A percentile compares a stretch with the other conserved stretches of the same genome.
phyloP scores from a whole-genome alignment of 1,140 invertebrate species.

The Holcopasites calliopsidis region DNA sequence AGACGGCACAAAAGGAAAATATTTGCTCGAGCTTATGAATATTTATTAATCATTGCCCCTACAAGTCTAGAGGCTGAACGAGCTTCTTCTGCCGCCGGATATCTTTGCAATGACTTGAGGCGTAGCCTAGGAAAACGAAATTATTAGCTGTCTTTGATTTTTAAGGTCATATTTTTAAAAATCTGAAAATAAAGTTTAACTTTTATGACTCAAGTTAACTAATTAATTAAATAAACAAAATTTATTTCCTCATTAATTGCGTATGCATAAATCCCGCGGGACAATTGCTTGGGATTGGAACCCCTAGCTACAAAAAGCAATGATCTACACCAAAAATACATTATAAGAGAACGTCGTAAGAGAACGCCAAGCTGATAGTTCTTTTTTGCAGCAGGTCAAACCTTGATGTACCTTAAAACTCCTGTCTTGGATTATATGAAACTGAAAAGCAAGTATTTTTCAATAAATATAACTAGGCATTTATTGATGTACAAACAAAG shows the following conservation, averaged over 20 bases:
- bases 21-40: slow-evolving; percentile 51
- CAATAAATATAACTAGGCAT: no score
- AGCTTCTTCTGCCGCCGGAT: slow-evolving; percentile 56
- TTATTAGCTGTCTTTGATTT: slow-evolving; percentile 39
- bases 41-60: slow-evolving; percentile 52
- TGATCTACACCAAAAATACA: no score
- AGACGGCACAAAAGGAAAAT: slow-evolving; percentile 50
- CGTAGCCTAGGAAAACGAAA: slow-evolving; percentile 32
- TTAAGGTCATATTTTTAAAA: slow-evolving; percentile 49
- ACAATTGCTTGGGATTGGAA: neutral
- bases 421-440: no score
- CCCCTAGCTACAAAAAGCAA: neutral
- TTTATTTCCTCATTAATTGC: neutral
- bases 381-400: no score
- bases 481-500: no score
- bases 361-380: no score
- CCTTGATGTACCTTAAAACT: no score
- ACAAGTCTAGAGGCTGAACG: slow-evolving; percentile 63
- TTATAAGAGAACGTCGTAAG: no score
- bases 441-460: no score
- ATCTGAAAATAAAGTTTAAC: slow-evolving; percentile 12
- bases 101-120: slow-evolving; percentile 36
- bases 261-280: neutral
- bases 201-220: neutral
- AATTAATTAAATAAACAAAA: neutral